Percentiles rank a stretch among this genome's conserved stretches.
These are phyloP conservation scores for Drosophila rellima DNA, from an alignment of 2,888 invertebrate genomes.

Conservation along the genomic window DNA sequence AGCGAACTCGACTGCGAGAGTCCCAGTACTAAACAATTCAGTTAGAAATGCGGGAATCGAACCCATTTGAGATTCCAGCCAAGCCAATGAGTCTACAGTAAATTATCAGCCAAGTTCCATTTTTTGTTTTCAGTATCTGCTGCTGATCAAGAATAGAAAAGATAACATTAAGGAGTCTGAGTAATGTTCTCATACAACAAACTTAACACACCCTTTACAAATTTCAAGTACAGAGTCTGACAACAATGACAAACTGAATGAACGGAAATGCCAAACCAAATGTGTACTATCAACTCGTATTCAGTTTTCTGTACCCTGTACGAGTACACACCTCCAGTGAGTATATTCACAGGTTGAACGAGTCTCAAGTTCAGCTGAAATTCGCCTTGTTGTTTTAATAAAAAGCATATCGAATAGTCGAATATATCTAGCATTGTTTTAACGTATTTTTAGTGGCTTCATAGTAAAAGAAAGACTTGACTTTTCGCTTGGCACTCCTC, in stretches of 20 bases:
- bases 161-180: no score
- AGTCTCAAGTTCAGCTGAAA: not conserved
- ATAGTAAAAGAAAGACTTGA: not conserved
- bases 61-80: no score
- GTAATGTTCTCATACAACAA: not conserved
- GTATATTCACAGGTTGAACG: not conserved
- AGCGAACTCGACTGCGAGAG: not conserved
- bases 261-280: conserved; percentile 20
- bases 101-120: no score
- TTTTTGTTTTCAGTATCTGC: no score
- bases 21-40: not conserved
- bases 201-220: not conserved
- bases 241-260: conserved; percentile 1
- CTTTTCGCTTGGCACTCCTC: not conserved
- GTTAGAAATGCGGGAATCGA: no score
- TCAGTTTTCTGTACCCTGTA: conserved; percentile 15
- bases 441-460: conserved; percentile 10
- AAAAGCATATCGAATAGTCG: conserved; percentile 28
- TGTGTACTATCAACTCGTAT: conserved; percentile 13
- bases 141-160: no score
- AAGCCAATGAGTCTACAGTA: no score
- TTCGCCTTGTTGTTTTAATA: not conserved
- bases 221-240: not conserved
- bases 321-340: not conserved
- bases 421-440: not conserved